These are phyloP conservation scores for Squalus acanthias DNA, from an alignment of 2,797 vertebrate species.

Conservation along the genomic window DNA sequence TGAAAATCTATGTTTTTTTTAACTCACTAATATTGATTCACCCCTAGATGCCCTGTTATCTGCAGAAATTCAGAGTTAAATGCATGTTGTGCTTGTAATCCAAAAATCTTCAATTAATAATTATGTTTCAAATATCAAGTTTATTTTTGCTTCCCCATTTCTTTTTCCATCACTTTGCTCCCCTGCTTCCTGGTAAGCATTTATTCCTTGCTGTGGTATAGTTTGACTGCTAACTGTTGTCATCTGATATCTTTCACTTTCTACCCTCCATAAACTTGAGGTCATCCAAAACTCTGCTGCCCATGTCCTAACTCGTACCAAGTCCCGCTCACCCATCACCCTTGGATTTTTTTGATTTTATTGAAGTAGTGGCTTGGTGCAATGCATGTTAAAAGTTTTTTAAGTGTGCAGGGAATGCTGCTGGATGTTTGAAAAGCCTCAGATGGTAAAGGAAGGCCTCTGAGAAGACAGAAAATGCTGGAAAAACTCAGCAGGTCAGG, in stretches of 20 bases:
- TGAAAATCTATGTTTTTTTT: background rate
- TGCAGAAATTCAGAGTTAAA: background rate
- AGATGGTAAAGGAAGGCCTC: no score
- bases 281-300: no score
- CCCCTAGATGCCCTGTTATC: background rate
- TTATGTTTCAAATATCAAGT: background rate
- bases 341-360: no score
- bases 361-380: no score
- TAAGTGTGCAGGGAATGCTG: no score
- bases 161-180: background rate
- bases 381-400: no score
- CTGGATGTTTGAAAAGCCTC: no score
- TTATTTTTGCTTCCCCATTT: background rate
- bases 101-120: background rate
- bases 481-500: no score
- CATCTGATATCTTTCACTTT: background rate
- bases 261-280: no score
- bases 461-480: no score
- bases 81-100: background rate
- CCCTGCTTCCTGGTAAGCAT: background rate
- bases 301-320: no score
- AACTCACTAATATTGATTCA: background rate
- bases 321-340: no score
- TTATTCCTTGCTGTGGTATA: background rate
- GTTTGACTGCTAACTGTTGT: background rate